phyloP scores from a whole-genome alignment of 2,888 invertebrate species.

The Ceratothoa steindachneri region DNA sequence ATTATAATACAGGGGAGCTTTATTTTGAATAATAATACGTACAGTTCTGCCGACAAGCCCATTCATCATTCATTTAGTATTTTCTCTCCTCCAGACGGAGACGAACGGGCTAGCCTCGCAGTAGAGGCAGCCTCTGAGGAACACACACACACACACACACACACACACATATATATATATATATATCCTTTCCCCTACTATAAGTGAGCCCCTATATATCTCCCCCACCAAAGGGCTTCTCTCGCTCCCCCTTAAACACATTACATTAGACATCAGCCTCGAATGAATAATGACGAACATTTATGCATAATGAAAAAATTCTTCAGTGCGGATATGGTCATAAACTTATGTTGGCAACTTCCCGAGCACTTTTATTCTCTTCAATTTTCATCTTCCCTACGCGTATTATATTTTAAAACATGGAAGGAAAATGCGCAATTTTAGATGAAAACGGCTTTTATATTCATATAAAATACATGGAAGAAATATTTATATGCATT shows the following conservation, averaged over 20 bases:
- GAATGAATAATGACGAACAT: conserved; percentile 43
- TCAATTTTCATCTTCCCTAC: conserved; percentile 13
- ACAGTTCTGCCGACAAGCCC: conserved; percentile 4
- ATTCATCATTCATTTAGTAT: conserved; percentile 12
- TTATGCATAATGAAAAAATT: conserved; percentile 44
- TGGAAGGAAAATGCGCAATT: conserved; percentile 13
- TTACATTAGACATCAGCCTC: conserved; percentile 40
- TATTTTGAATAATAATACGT: conserved; percentile 13
- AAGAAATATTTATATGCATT: conserved; percentile 15
- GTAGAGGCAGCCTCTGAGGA: neutral
- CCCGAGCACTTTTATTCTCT: conserved; percentile 17
- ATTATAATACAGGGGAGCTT: conserved; percentile 13
- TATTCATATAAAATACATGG: conserved; percentile 13
- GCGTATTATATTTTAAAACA: conserved; percentile 13
- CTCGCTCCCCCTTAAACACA: conserved; percentile 20
- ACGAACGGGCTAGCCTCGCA: conserved; percentile 12
- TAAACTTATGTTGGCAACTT: conserved; percentile 33
- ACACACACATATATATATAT: too few species aligned
- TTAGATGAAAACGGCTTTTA: conserved; percentile 15
- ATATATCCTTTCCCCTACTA: too few species aligned
- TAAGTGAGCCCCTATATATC: too few species aligned
- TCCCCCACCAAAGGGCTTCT: neutral
- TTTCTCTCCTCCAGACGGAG: conserved; percentile 4
- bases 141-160: too few species aligned
- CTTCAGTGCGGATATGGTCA: conserved; percentile 41